These are phyloP conservation scores for Himalopsyche tibetana DNA, from an alignment of 2,888 invertebrate genomes.

Conservation along the genomic window DNA sequence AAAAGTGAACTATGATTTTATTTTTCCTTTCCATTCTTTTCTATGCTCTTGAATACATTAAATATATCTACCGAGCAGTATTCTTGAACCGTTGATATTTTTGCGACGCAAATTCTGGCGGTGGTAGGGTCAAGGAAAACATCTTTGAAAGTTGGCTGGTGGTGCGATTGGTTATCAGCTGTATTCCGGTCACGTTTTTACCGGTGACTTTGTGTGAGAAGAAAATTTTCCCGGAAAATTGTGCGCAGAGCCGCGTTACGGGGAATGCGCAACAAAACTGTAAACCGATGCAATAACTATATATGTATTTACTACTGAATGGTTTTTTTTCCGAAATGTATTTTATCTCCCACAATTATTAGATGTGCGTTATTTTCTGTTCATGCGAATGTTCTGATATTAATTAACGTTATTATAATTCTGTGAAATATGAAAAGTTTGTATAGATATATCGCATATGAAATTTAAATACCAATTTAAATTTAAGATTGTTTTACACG, in stretches of 20 bases:
- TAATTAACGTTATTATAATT: no score
- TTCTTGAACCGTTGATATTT: background rate
- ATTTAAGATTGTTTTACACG: no score
- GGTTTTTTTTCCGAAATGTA: background rate
- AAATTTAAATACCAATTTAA: no score
- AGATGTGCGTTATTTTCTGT: background rate
- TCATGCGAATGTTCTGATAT: no score
- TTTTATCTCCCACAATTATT: background rate
- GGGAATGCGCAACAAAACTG: background rate
- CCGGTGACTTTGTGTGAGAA: constrained; percentile 36
- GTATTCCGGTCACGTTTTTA: constrained; percentile 55
- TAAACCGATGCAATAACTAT: background rate
- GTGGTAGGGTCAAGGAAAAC: background rate
- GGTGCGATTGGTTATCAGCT: constrained; percentile 39
- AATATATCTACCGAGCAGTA: background rate
- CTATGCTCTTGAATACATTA: no score
- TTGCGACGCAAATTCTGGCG: background rate
- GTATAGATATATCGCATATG: no score
- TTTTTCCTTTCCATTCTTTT: no score
- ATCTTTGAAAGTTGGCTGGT: constrained; percentile 18
- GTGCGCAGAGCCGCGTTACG: constrained; percentile 13
- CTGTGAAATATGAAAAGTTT: no score
- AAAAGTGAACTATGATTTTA: no score
- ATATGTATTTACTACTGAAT: background rate
- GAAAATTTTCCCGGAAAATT: background rate